Evolutionary conservation across 2,888 invertebrate species (phyloP), one percentile per base, ranked within the genome.

Genomic region (Tipula lateralis): DNA sequence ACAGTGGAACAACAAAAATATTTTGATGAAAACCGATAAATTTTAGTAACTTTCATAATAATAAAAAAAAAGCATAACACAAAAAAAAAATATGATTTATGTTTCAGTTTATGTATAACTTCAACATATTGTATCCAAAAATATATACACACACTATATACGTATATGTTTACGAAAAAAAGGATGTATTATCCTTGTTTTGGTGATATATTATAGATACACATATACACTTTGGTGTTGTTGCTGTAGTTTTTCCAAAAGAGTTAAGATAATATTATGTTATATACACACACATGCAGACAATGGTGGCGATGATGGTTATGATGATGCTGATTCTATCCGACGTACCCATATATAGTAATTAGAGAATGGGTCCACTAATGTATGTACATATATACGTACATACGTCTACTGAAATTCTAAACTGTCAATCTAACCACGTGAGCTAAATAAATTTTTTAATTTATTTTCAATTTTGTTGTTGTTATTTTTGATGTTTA

Each of bases 21-120:
- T 66, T 66, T 66, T 66, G 66, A 66, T 66, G 66, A 66, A 24
- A 66, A 66, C 66, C 66, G 66, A 66, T 66, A 66, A 66, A 66
- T 66, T 66, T 66, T 66, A 44, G 44, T 44, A 66, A 66, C 66
- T 66, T 66, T 66, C 66, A 66, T 66, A 66, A 66, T 66, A 66
- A 66, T 66, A 66, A 24, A 66, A 66, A 66, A 66, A 66, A 66
- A 66, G 24, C 12, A 66, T 66, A 66, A 66, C 66, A 24, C 7
- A 66, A 66, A 50, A 66, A 66, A 50, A 66, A 66, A 66, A 66
- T 66, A 66, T 66, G 66, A 66, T 66, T 66, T 66, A 66, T 66
- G 66, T 66, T 66, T 66, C 66, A 66, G 24, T 66, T 66, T 66
- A 66, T 66, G 66, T 66, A 66, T 66, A 66, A 66, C 66, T 66